These are phyloP conservation scores for Aurelia coerulea DNA, from an alignment of 30 jellyfish, hydroid and myxozoan genomes.

Conservation along the genomic window DNA sequence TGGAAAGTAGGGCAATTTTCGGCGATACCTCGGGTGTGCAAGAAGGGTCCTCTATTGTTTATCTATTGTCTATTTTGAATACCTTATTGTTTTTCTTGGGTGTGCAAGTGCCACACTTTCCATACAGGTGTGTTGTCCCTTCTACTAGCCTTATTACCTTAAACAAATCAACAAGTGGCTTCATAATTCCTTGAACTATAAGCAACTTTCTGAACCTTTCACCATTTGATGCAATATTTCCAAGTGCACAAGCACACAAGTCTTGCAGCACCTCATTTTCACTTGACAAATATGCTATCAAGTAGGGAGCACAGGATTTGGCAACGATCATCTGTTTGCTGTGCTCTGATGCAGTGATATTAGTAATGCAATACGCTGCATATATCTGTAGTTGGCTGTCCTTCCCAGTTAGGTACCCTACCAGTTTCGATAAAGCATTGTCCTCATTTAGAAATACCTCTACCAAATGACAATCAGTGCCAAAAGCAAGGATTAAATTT, in stretches of 20 bases:
- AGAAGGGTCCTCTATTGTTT: no score
- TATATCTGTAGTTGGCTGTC: constrained; percentile 83
- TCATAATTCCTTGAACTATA: constrained; percentile 76
- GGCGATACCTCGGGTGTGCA: no score
- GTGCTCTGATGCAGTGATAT: constrained; percentile 75
- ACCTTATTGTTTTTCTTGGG: no score
- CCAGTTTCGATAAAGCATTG: constrained; percentile 58
- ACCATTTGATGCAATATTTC: constrained; percentile 93
- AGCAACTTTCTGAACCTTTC: constrained; percentile 54
- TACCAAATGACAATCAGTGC: constrained; percentile 34
- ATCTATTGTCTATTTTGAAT: no score
- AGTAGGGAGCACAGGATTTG: constrained; percentile 81
- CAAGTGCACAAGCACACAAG: constrained; percentile 91
- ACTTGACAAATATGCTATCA: constrained; percentile 79
- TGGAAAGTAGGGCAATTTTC: no score
- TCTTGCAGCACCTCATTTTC: constrained; percentile 73
- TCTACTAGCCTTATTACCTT: constrained; percentile 26
- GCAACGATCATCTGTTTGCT: constrained; percentile 43
- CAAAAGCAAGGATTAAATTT: constrained; percentile 58
- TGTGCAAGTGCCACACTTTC: no score
- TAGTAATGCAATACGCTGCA: constrained; percentile 92
- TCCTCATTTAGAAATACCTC: constrained; percentile 79
- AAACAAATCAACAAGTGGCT: constrained; percentile 77
- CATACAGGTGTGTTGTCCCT: no score
- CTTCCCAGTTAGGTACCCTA: constrained; percentile 79